Evolutionary conservation across 2,113 vertebrate genomes (phyloP).

Genomic region (Machaerirhynchus nigripectus): DNA sequence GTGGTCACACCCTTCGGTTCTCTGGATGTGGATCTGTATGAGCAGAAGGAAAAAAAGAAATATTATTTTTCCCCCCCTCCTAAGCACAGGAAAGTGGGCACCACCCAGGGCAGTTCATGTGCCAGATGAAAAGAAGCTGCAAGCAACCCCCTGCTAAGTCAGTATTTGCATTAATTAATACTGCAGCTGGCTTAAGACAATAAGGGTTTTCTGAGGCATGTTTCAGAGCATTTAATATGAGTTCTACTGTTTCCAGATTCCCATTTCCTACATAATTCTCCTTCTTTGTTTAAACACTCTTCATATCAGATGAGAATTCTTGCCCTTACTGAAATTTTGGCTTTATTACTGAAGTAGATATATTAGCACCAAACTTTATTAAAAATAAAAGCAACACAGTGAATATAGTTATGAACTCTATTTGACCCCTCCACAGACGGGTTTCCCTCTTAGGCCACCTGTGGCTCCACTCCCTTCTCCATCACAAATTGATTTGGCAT

Average conservation of each 20-base stretch:
- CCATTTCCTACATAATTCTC: neutral
- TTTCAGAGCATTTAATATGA: neutral
- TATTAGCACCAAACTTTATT: neutral
- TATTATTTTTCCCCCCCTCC: neutral
- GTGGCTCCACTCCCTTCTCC: neutral
- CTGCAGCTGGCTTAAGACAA: neutral
- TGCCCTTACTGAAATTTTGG: neutral
- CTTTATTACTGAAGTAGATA: neutral
- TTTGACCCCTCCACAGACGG: neutral
- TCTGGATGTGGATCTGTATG: conserved; percentile 94
- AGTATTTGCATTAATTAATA: neutral
- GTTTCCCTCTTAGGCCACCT: neutral
- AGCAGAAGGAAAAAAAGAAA: neutral
- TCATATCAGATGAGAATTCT: neutral
- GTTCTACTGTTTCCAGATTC: neutral
- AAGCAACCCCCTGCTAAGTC: neutral
- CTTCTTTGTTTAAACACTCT: neutral
- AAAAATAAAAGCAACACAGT: neutral
- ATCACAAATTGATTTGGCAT: neutral
- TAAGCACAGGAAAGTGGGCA: neutral
- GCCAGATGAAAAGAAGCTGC: neutral
- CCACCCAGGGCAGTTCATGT: fast-evolving
- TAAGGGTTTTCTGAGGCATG: neutral
- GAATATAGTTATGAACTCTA: neutral
- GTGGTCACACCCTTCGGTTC: conserved; percentile 96